Percentiles rank a stretch among this genome's conserved stretches.
Evolutionary conservation across 2,797 vertebrate genomes (phyloP).

Genomic region (Craterocephalus amniculus): DNA sequence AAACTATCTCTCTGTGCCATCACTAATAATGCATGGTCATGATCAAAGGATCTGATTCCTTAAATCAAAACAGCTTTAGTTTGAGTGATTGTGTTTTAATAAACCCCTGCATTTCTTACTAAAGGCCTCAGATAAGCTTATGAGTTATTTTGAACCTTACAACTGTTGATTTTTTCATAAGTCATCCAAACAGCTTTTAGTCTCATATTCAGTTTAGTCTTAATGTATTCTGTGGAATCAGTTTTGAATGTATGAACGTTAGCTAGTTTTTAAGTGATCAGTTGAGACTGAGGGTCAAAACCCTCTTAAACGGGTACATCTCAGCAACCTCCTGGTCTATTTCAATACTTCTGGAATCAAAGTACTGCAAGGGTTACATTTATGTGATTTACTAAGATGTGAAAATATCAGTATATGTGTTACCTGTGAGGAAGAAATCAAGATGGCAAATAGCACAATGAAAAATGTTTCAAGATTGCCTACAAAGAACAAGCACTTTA

Average conservation of each 20-base stretch:
- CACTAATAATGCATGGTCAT: constrained; percentile 45
- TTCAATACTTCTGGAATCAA: background rate
- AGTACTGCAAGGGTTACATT: background rate
- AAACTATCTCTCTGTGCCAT: constrained; percentile 28
- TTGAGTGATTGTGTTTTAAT: constrained; percentile 3
- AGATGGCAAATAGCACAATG: no score
- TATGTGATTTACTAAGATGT: no score
- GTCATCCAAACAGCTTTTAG: background rate
- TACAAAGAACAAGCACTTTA: no score
- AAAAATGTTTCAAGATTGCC: no score
- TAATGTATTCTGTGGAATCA: no score
- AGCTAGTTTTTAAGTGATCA: background rate
- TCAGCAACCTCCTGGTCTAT: background rate
- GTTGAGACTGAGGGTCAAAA: background rate
- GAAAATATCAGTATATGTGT: no score
- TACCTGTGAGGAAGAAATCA: no score
- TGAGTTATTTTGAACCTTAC: no score
- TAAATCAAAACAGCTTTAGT: constrained; percentile 15
- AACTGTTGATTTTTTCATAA: background rate
- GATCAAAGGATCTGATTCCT: constrained; percentile 58
- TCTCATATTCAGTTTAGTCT: no score
- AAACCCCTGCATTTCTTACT: constrained; percentile 11
- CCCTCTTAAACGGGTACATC: background rate
- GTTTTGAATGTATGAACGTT: no score
- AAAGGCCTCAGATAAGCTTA: background rate